phyloP scores from a whole-genome alignment of 2,113 vertebrate species.

The Stigmatopora argus region DNA sequence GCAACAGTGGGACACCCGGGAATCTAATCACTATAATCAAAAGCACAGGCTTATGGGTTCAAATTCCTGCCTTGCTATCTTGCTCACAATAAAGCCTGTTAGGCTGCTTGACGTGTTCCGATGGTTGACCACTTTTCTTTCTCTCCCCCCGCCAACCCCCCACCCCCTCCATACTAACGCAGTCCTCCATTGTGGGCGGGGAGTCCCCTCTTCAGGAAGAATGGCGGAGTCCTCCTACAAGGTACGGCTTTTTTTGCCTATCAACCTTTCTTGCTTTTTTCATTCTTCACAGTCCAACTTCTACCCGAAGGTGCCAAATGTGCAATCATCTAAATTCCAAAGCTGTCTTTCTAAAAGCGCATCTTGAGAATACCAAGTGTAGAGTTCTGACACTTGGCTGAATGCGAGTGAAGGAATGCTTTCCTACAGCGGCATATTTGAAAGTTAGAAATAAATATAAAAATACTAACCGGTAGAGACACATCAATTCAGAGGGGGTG shows the following conservation, averaged over 20 bases:
- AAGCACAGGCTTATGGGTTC: constrained; percentile 60
- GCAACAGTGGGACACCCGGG: constrained; percentile 65
- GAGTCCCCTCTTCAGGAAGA: constrained; percentile 96
- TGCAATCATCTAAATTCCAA: constrained; percentile 64
- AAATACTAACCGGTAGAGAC: constrained; percentile 18
- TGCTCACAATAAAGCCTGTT: constrained; percentile 41
- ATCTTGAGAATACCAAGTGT: constrained; percentile 63
- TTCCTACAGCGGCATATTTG: constrained; percentile 46
- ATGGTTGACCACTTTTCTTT: constrained; percentile 57
- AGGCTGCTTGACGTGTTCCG: constrained; percentile 37
- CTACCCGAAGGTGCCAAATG: constrained; percentile 45
- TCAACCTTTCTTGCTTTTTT: constrained; percentile 3
- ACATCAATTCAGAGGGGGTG: constrained; percentile 14
- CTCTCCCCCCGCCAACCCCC: constrained; percentile 44
- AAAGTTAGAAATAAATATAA: constrained; percentile 34
- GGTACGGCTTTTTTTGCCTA: constrained; percentile 69
- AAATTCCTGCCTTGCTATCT: constrained; percentile 56
- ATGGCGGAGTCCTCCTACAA: constrained; percentile 91
- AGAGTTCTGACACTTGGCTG: constrained; percentile 61
- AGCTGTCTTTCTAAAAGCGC: constrained; percentile 51
- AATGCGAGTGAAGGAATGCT: constrained; percentile 40
- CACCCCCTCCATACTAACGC: constrained; percentile 53
- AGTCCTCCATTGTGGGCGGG: constrained; percentile 95
- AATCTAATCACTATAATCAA: constrained; percentile 72
- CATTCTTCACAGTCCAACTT: too few relatives aligned